Percentiles rank a stretch among this genome's conserved stretches.
phyloP scores from a whole-genome alignment of 2,888 invertebrate species.

The Epirrita christyi region DNA sequence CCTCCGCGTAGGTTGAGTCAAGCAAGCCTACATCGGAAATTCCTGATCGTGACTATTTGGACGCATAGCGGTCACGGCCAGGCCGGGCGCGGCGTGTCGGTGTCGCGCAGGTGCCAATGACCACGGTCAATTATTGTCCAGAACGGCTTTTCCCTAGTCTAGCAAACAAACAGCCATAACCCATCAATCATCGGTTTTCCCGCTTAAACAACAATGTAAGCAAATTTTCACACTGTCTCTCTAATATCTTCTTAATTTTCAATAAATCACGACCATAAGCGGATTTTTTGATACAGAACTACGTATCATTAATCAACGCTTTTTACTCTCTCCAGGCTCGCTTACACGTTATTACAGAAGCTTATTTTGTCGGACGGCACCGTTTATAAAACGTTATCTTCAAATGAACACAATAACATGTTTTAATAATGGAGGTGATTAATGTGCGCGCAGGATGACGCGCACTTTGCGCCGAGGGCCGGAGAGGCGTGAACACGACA shows the following conservation, averaged over 20 bases:
- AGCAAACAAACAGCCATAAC: constrained; percentile 5
- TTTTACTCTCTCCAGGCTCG: constrained; percentile 65
- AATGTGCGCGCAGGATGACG: constrained; percentile 83
- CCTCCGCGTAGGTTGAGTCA: constrained; percentile 52
- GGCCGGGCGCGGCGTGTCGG: neutral
- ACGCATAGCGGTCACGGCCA: constrained; percentile 26
- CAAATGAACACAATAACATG: constrained; percentile 83
- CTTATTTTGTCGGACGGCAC: constrained; percentile 83
- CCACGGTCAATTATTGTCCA: constrained; percentile 12
- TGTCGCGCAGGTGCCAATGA: neutral
- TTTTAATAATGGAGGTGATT: constrained; percentile 83
- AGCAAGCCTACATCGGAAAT: constrained; percentile 55
- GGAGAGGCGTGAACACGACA: constrained; percentile 73
- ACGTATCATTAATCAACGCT: constrained; percentile 70
- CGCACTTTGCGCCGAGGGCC: constrained; percentile 71
- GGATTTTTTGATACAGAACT: constrained; percentile 41
- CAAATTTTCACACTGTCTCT: neutral
- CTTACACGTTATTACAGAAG: constrained; percentile 81
- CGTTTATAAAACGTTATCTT: constrained; percentile 84
- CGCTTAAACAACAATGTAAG: neutral
- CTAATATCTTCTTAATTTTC: constrained; percentile 16
- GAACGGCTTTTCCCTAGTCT: constrained; percentile 16
- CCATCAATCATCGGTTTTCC: constrained; percentile 9
- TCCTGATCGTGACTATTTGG: constrained; percentile 59
- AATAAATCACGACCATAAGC: constrained; percentile 43